Base-by-base conservation (phyloP, 2,797 vertebrate genomes). In the Chiroxiphia lanceolata region DNA sequence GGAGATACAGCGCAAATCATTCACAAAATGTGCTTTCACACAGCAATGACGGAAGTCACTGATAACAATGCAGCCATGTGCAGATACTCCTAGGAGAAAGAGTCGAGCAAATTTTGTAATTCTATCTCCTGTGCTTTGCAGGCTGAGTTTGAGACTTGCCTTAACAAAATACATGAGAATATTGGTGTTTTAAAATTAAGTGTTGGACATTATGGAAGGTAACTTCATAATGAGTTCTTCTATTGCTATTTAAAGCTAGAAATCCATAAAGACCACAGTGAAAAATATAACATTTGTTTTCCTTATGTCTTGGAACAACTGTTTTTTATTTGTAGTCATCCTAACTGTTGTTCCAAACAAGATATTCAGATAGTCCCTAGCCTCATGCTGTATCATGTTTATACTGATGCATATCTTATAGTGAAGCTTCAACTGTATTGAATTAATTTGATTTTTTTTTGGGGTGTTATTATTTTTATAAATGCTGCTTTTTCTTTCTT, bases 181-280 rank as follows among this genome's bases (percentile, higher is more conserved):
- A 94, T 86, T 82, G 69, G 56, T 86, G 84, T 87, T 91, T 95
- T 92, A 95, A 93, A 97, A 96, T 91, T 94, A 96, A 89, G 91
- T 88, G 68, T 71, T 93, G 90, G 87, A 69, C 72, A 36, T 93
- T 89, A 75, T 40, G 88, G 83, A 87, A 89, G 87, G 90, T 83
- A 96, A 96, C 92, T 94, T 93, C 63, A 90, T 51, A 82, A 94
- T 50, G 81, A 85, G 83, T 95, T 93, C 11, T 48, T 70, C 79
- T 93, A 81, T 69, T 78, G 94, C 86, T 92, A 94, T 95, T 95
- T 97, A 96, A 96, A 97, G 60, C 90, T 87, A 97, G 95, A 95
- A 96, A 96, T 92, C 93, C 97, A 95, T 94, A 84, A 86, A 93
- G 51, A 96, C 51, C 34, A 71, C 42, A 51, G 79, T 67, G 76